Evolutionary conservation across 1,140 invertebrate species (phyloP).

Genomic region (Mya arenaria): DNA sequence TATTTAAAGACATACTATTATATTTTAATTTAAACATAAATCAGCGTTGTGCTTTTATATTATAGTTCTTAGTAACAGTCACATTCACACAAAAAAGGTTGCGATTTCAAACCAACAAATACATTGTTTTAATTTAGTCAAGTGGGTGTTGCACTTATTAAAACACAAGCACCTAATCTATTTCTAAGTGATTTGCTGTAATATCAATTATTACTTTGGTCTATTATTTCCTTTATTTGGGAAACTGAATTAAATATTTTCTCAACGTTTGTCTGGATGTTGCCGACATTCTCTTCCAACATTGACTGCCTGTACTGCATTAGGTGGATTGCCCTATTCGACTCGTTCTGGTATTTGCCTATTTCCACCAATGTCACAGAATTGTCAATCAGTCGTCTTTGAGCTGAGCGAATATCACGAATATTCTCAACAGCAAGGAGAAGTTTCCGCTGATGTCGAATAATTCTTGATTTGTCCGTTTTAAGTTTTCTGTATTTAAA

Average conservation of each 20-base stretch:
- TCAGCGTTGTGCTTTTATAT: too few relatives aligned
- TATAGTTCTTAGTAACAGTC: too few relatives aligned
- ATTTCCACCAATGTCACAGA: slow-evolving; percentile 77
- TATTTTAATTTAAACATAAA: too few relatives aligned
- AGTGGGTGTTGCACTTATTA: too few relatives aligned
- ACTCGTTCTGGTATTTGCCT: slow-evolving; percentile 69
- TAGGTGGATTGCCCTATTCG: slow-evolving; percentile 51
- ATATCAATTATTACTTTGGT: too few relatives aligned
- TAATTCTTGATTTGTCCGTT: slow-evolving; percentile 48
- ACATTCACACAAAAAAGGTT: too few relatives aligned
- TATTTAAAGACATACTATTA: too few relatives aligned
- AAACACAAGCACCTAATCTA: too few relatives aligned
- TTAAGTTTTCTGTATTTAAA: slow-evolving; percentile 70
- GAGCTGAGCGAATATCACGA: slow-evolving; percentile 76
- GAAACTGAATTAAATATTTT: neutral
- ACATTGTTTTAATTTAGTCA: too few relatives aligned
- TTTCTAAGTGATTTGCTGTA: too few relatives aligned
- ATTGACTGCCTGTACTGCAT: slow-evolving; percentile 64
- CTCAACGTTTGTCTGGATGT: slow-evolving; percentile 17
- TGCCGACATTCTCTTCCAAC: slow-evolving; percentile 70
- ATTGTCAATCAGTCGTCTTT: slow-evolving; percentile 74
- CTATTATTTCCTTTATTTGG: too few relatives aligned
- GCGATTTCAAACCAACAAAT: too few relatives aligned
- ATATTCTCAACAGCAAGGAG: slow-evolving; percentile 77
- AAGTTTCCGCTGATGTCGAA: slow-evolving; percentile 71